phyloP scores from a whole-genome alignment of 2,888 invertebrate genomes.

The Troides aeacus region DNA sequence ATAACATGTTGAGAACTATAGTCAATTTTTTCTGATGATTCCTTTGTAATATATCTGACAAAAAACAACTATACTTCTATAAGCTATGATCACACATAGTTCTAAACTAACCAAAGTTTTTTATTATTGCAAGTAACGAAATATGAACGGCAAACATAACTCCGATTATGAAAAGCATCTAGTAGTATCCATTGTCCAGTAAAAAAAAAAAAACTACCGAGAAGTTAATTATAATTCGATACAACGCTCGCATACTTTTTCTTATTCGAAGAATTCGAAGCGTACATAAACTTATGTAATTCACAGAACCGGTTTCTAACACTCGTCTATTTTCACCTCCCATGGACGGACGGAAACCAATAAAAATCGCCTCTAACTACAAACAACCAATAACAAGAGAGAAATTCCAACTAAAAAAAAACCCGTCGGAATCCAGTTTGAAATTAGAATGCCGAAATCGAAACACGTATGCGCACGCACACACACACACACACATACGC shows the following conservation, averaged over 20 bases:
- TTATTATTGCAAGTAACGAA: too few relatives aligned
- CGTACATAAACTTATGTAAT: conserved; percentile 21
- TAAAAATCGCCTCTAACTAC: conserved; percentile 31
- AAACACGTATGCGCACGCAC: conserved; percentile 48
- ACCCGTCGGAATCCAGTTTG: conserved; percentile 50
- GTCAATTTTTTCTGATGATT: not conserved
- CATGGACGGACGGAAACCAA: conserved; percentile 20
- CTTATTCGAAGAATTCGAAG: conserved; percentile 18
- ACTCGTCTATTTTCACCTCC: conserved; percentile 16
- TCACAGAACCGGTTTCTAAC: conserved; percentile 25
- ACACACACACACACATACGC: conserved; percentile 39
- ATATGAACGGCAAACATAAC: too few relatives aligned
- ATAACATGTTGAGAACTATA: too few relatives aligned
- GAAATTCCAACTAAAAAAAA: conserved; percentile 34
- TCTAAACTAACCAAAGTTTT: too few relatives aligned
- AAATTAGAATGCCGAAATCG: conserved; percentile 66
- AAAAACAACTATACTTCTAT: not conserved
- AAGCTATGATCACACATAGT: not conserved
- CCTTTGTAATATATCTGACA: not conserved
- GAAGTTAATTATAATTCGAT: conserved; percentile 20
- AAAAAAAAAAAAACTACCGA: conserved; percentile 7
- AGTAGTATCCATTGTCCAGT: conserved; percentile 1
- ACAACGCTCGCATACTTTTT: conserved; percentile 20
- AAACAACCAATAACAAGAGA: conserved; percentile 38
- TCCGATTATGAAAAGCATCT: not conserved